A percentile compares a stretch with the other conserved stretches of the same genome.
phyloP scores from a whole-genome alignment of 2,113 vertebrate species.

The Blennius ocellaris region DNA sequence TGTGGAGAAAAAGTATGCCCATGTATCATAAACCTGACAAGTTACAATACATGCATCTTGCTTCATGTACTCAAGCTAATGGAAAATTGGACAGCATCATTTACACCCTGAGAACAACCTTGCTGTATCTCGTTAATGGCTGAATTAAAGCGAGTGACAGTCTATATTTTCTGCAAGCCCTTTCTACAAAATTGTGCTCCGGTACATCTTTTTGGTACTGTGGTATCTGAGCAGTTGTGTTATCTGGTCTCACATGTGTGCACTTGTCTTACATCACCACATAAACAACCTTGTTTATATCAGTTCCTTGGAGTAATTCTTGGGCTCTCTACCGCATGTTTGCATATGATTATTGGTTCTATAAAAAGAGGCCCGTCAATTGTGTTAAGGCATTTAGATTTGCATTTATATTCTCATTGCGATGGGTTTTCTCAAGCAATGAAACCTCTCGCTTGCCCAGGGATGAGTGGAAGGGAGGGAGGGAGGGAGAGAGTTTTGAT shows the following conservation, averaged over 20 bases:
- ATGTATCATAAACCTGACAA: constrained; percentile 24
- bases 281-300: constrained; percentile 64
- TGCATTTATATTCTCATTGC: constrained; percentile 78
- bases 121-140: constrained; percentile 45
- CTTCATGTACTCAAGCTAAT: constrained; percentile 45
- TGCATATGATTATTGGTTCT: constrained; percentile 79
- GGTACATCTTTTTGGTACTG: constrained; percentile 22
- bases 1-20: neutral
- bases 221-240: constrained; percentile 22
- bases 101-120: constrained; percentile 37
- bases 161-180: constrained; percentile 41
- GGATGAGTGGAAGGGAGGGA: constrained; percentile 51
- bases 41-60: constrained; percentile 16
- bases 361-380: constrained; percentile 71
- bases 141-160: constrained; percentile 51
- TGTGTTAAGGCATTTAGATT: constrained; percentile 70
- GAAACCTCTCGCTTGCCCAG: constrained; percentile 64
- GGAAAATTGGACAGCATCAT: constrained; percentile 44
- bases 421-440: constrained; percentile 64
- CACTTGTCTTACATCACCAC: constrained; percentile 48
- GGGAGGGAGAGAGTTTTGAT: constrained; percentile 58
- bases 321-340: constrained; percentile 40
- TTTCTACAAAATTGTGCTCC: constrained; percentile 33
- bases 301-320: constrained; percentile 66
- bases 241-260: constrained; percentile 17